Conservation (phyloP, 2,113 vertebrate genomes). For the Paralichthys olivaceus region DNA sequence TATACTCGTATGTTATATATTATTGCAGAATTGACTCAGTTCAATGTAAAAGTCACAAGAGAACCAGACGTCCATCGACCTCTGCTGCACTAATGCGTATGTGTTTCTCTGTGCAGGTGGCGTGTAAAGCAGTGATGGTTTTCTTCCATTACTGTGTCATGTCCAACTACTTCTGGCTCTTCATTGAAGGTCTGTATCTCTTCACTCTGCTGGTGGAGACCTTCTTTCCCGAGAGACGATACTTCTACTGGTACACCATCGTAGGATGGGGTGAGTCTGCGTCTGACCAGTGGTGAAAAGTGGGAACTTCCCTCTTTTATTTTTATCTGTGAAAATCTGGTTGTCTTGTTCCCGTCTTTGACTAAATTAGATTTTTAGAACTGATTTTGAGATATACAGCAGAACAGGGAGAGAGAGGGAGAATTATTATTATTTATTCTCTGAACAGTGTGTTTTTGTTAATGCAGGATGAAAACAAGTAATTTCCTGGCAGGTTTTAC, state of each 20-base stretch:
- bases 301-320: background rate
- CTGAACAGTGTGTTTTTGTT: no score
- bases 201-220: constrained; percentile 97
- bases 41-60: no score
- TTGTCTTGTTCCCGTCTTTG: background rate
- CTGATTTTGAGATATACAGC: background rate
- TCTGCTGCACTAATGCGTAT: no score
- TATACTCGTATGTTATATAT: no score
- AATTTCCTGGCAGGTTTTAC: no score
- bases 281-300: background rate
- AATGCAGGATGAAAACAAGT: no score
- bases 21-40: no score
- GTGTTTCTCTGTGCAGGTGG: constrained; percentile 83
- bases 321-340: background rate
- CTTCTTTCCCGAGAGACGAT: constrained; percentile 96
- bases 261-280: constrained; percentile 82
- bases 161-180: constrained; percentile 99
- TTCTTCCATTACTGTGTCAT: constrained; percentile 99
- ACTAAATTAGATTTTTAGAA: background rate
- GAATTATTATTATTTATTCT: no score
- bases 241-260: constrained; percentile 95
- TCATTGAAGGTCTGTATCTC: constrained; percentile 97
- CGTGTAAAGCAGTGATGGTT: constrained; percentile 97
- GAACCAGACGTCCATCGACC: no score
- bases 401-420: background rate